Percentiles rank a stretch among this genome's conserved stretches.
These are phyloP conservation scores for Chrosomus eos DNA, from an alignment of 2,797 vertebrate genomes.

Conservation along the genomic window DNA sequence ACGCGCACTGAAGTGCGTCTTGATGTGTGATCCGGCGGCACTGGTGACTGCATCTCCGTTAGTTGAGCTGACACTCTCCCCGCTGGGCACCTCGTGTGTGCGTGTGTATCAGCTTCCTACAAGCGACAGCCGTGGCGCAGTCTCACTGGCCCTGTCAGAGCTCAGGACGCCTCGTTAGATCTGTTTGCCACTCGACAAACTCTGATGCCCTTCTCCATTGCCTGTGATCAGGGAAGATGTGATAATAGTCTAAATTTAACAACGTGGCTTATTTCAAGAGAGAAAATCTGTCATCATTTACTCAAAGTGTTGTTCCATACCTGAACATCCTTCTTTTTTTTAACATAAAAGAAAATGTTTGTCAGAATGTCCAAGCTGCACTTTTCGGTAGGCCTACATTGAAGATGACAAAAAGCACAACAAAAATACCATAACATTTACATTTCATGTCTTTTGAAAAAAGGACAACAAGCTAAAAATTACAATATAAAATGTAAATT, in stretches of 20 bases:
- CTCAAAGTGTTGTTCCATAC: background rate
- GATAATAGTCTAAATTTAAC: background rate
- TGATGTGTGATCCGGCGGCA: conserved; percentile 46
- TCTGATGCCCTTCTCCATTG: conserved; percentile 13
- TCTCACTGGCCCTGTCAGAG: conserved; percentile 37
- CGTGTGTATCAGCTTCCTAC: conserved; percentile 20
- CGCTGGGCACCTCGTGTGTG: conserved; percentile 32
- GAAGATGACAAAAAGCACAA: background rate
- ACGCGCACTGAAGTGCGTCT: background rate
- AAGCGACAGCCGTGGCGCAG: conserved; percentile 20
- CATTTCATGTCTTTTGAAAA: background rate
- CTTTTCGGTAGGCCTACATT: background rate
- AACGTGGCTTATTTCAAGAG: background rate
- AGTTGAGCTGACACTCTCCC: conserved; percentile 56
- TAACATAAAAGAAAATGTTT: background rate
- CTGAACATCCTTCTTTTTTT: background rate
- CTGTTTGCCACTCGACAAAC: conserved; percentile 27
- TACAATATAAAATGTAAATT: background rate
- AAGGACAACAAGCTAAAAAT: background rate
- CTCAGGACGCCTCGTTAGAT: conserved; percentile 28
- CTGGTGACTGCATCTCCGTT: conserved; percentile 55
- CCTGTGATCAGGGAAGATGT: background rate
- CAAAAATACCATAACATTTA: background rate
- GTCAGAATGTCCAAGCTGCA: background rate
- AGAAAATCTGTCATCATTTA: background rate